Evolutionary conservation across 2,888 invertebrate genomes (phyloP), one percentile per base, ranked within the genome.

Genomic region (Oscheius onirici): DNA sequence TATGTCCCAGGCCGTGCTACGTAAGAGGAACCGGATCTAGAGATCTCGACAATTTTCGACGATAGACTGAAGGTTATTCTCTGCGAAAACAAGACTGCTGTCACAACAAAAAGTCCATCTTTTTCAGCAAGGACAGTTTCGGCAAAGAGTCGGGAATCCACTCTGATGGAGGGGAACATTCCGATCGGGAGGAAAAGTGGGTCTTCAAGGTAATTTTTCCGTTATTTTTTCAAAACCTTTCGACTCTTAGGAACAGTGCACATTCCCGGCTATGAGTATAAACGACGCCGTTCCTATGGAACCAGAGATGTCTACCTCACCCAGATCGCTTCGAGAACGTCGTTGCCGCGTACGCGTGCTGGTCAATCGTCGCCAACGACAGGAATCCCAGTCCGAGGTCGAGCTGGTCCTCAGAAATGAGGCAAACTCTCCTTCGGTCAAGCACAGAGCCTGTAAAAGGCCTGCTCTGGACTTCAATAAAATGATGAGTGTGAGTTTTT

Each of bases 101-200:
- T 3, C 3, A 34, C 34, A 34, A 34, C 34, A 34, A 34, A 8
- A 58, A 34, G 8, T 46, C 26, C 15, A 15, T 17, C 34, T 22
- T 43, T 77, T 79, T 63, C 75, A 80, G 80, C 63, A 75, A 76
- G 74, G 76, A 78, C 71, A 78, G 78, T 61, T 73, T 76, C 61
- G 80, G 80, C 10, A 65, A 72, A 20, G 80, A 80, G 46, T 73
- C 73, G 11, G 80, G 80, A 2, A 78, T 80, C 66, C 74, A 73
- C 68, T 74, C 78, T 3, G 78, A 78, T 5, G 77, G 72, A 69
- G 77, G 72, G 43, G 41, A 44, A n/a, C 17, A 40, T 20, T 22
- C 44, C 44, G 77, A 78, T 63, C 70, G 69, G 13, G 73, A 76
- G 44, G 68, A 34, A 11, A 73, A 76, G 8, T 76, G 74, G 26